These are phyloP conservation scores for Oxytorus armatus DNA, from an alignment of 2,888 invertebrate genomes.

Conservation along the genomic window DNA sequence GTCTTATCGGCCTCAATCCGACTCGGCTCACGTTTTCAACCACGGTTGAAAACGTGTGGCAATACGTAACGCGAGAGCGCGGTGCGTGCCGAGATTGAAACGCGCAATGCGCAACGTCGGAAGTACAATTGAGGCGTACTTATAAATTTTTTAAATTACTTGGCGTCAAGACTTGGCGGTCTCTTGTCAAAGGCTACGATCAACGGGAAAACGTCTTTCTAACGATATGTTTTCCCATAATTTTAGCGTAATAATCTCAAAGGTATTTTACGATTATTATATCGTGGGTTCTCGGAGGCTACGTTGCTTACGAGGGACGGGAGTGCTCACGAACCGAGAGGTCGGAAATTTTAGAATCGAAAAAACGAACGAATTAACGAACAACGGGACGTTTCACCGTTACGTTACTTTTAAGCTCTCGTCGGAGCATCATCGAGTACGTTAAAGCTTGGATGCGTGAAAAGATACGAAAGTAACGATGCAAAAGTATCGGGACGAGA, in stretches of 20 bases:
- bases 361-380: too few relatives aligned
- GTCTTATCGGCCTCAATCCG: slow-evolving; percentile 63
- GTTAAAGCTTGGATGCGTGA: too few relatives aligned
- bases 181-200: too few relatives aligned
- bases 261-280: slow-evolving; percentile 7
- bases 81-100: slow-evolving; percentile 40
- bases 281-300: slow-evolving; percentile 9
- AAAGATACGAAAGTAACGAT: slow-evolving; percentile 12
- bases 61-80: not conserved
- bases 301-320: too few relatives aligned
- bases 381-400: too few relatives aligned
- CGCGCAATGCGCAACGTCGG: slow-evolving; percentile 21
- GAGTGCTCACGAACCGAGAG: too few relatives aligned
- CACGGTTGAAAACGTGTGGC: slow-evolving; percentile 24
- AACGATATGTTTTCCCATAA: slow-evolving; percentile 21
- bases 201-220: too few relatives aligned
- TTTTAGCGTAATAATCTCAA: slow-evolving; percentile 30
- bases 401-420: too few relatives aligned
- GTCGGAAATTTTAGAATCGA: too few relatives aligned
- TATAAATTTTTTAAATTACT: too few relatives aligned
- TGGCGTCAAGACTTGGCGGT: too few relatives aligned
- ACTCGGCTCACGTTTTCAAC: slow-evolving; percentile 47
- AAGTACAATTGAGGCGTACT: slow-evolving; percentile 23
- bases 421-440: too few relatives aligned
- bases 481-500: slow-evolving; percentile 26